A percentile compares a stretch with the other conserved stretches of the same genome.
phyloP scores from a whole-genome alignment of 1,140 invertebrate species.

The Mylabris phalerata region DNA sequence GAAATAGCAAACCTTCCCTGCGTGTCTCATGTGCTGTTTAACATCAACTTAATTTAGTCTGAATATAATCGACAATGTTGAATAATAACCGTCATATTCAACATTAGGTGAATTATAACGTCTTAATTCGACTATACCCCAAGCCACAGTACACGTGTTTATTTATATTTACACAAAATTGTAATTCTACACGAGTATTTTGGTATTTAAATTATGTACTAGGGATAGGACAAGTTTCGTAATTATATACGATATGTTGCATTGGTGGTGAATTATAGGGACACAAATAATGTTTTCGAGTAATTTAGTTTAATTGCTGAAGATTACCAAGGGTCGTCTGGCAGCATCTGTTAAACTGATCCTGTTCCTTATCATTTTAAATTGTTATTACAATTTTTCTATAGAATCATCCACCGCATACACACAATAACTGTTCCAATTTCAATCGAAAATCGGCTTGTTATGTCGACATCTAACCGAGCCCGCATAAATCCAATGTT shows the following conservation, averaged over 20 bases:
- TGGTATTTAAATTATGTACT: constrained; percentile 12
- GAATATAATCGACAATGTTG: constrained; percentile 17
- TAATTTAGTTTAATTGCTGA: constrained; percentile 21
- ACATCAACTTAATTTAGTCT: constrained; percentile 12
- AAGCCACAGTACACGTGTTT: neutral
- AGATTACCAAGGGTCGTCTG: constrained; percentile 13
- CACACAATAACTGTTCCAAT: too few relatives aligned
- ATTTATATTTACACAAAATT: neutral
- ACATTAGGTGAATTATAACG: neutral
- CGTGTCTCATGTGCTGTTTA: neutral
- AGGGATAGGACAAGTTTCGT: constrained; percentile 1
- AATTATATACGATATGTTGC: constrained; percentile 13
- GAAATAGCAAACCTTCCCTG: too few relatives aligned
- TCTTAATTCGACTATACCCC: neutral
- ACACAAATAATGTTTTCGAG: constrained; percentile 8
- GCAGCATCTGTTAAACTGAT: neutral
- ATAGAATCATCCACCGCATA: too few relatives aligned
- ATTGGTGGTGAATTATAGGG: constrained; percentile 13
- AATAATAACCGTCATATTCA: constrained; percentile 4
- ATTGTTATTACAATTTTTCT: too few relatives aligned
- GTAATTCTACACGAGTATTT: constrained; percentile 7
- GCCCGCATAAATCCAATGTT: too few relatives aligned
- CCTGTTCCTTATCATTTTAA: too few relatives aligned
- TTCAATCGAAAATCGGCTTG: too few relatives aligned
- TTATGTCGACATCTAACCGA: too few relatives aligned